Conservation (phyloP, 2,888 invertebrate species). For the Strigamia maritima region DNA sequence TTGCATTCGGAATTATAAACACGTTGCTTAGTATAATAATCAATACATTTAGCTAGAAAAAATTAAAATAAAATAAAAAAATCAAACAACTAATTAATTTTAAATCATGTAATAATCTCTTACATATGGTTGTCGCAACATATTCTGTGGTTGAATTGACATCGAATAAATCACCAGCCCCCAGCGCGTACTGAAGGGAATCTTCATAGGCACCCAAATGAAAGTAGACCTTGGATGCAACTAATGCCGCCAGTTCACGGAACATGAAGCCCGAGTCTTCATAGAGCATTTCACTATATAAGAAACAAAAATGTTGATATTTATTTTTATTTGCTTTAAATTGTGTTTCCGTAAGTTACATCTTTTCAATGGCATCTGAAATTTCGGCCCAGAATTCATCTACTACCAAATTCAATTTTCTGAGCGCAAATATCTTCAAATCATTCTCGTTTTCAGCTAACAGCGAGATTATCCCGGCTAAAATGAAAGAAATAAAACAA, state of each 20-base stretch:
- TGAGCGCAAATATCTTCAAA: conserved; percentile 87
- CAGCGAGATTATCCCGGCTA: conserved; percentile 90
- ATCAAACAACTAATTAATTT: neutral
- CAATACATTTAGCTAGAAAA: conserved; percentile 82
- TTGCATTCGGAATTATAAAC: conserved; percentile 65
- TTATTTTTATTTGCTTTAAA: neutral
- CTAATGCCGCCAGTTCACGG: conserved; percentile 89
- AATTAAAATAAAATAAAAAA: conserved; percentile 38
- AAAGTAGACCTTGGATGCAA: conserved; percentile 97
- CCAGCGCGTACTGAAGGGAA: conserved; percentile 93
- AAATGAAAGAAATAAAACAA: conserved; percentile 38
- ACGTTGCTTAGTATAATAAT: conserved; percentile 88
- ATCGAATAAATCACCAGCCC: conserved; percentile 91
- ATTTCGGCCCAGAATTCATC: conserved; percentile 99
- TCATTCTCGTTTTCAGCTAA: conserved; percentile 91
- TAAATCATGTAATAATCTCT: conserved; percentile 43
- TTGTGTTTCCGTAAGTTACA: conserved; percentile 58
- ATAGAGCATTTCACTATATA: conserved; percentile 78
- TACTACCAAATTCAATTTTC: conserved; percentile 87
- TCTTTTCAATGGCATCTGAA: conserved; percentile 94
- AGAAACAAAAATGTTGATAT: neutral
- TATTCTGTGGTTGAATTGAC: conserved; percentile 91
- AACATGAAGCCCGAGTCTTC: conserved; percentile 84
- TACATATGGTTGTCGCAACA: conserved; percentile 88
- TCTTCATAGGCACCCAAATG: conserved; percentile 96